These are phyloP conservation scores for Yponomeuta cagnagella DNA, from an alignment of 2,888 invertebrate genomes.

Conservation along the genomic window DNA sequence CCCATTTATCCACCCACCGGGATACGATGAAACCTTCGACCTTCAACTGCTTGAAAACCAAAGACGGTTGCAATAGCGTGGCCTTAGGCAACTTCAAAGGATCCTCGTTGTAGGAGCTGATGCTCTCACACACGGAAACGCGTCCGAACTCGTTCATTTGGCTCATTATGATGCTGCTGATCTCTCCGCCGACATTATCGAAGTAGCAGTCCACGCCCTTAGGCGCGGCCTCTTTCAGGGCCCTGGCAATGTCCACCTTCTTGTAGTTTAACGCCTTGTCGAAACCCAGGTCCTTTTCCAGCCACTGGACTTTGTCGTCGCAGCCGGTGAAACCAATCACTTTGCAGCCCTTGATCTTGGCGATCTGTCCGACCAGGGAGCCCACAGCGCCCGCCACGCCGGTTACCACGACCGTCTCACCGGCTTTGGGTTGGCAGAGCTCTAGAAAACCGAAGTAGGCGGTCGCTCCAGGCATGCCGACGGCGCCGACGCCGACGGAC, in stretches of 20 bases:
- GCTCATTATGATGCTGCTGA: slow-evolving; percentile 65
- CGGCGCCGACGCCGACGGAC: slow-evolving; percentile 68
- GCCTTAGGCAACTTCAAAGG: slow-evolving; percentile 21
- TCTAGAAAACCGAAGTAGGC: slow-evolving; percentile 80
- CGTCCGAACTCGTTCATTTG: slow-evolving; percentile 71
- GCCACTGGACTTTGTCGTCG: slow-evolving; percentile 81
- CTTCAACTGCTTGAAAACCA: slow-evolving; percentile 68
- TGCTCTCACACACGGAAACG: slow-evolving; percentile 19
- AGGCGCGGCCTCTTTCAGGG: slow-evolving; percentile 79
- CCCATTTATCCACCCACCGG: slow-evolving; percentile 66
- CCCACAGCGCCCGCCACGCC: slow-evolving; percentile 83
- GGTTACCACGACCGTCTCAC: slow-evolving; percentile 78
- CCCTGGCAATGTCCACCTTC: slow-evolving; percentile 66
- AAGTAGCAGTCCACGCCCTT: slow-evolving; percentile 84
- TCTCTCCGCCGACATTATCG: slow-evolving; percentile 82
- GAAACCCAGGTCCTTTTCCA: slow-evolving; percentile 79
- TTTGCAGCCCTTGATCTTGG: slow-evolving; percentile 77
- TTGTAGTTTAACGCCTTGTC: slow-evolving; percentile 85
- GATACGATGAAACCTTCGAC: slow-evolving; percentile 69
- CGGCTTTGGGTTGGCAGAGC: slow-evolving; percentile 76
- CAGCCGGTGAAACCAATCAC: slow-evolving; percentile 84
- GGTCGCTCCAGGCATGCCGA: slow-evolving; percentile 79
- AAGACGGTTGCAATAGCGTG: slow-evolving; percentile 51
- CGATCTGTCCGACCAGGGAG: slow-evolving; percentile 80
- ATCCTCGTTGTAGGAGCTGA: slow-evolving; percentile 21